Evolutionary conservation across 2,888 invertebrate species (phyloP).

Genomic region (Galeruca laticollis): DNA sequence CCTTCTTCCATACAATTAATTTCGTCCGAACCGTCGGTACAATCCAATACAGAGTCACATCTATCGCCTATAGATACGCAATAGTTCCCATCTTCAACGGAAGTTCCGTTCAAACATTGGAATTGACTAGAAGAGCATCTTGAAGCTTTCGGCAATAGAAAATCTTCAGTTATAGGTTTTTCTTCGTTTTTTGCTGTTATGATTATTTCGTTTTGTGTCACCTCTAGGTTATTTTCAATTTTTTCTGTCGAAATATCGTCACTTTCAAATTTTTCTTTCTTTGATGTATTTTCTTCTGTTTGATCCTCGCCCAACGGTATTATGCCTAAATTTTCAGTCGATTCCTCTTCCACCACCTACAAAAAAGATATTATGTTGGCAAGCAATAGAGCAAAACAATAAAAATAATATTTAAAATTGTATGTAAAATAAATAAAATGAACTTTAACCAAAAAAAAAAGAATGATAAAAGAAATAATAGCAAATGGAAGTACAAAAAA

Average conservation of each 20-base stretch:
- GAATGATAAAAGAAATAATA: too few species aligned
- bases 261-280: conserved; percentile 20
- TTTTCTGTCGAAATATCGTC: conserved; percentile 34
- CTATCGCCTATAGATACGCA: conserved; percentile 68
- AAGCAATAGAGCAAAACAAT: not conserved
- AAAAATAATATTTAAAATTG: too few species aligned
- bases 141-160: conserved; percentile 64
- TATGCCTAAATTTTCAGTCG: conserved; percentile 54
- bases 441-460: conserved; percentile 25
- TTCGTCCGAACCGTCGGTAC: conserved; percentile 75
- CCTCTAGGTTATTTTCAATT: not conserved
- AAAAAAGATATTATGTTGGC: not conserved
- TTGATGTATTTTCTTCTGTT: conserved; percentile 10
- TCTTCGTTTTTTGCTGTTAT: conserved; percentile 38
- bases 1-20: conserved; percentile 69
- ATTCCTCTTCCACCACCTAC: conserved; percentile 6
- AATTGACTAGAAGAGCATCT: conserved; percentile 72
- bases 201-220: not conserved
- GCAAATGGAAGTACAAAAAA: too few species aligned
- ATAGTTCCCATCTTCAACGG: conserved; percentile 70
- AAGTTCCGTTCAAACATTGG: conserved; percentile 72
- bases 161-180: conserved; percentile 63
- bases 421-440: conserved; percentile 12
- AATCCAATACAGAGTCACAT: conserved; percentile 73
- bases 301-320: conserved; percentile 47